Percentiles rank a stretch among this genome's conserved stretches.
phyloP scores from a whole-genome alignment of 2,113 vertebrate species.

The Oncorhynchus nerka region DNA sequence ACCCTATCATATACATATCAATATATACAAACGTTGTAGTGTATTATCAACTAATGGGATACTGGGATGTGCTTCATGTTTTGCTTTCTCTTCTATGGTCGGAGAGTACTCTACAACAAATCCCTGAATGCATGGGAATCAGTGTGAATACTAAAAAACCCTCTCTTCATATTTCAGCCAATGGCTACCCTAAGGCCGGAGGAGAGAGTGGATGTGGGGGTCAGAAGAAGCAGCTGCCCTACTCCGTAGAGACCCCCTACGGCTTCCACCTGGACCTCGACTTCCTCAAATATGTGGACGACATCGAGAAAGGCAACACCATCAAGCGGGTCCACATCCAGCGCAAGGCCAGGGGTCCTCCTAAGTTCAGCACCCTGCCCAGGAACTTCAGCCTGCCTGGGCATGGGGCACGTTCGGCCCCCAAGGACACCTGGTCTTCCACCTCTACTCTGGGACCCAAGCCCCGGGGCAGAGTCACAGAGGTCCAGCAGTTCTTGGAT shows the following conservation, averaged over 20 bases:
- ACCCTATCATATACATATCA: too few species aligned
- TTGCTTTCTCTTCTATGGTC: too few species aligned
- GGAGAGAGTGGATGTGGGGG: slow-evolving; percentile 66
- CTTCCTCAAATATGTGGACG: slow-evolving; percentile 97
- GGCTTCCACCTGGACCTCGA: slow-evolving; percentile 96
- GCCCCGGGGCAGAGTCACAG: slow-evolving; percentile 76
- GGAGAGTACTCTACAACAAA: slow-evolving; percentile 16
- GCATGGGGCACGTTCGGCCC: slow-evolving; percentile 67
- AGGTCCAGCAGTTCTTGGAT: slow-evolving; percentile 74
- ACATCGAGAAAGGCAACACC: slow-evolving; percentile 98
- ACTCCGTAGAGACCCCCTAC: slow-evolving; percentile 96
- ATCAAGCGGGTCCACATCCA: slow-evolving; percentile 93
- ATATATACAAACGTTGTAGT: too few species aligned
- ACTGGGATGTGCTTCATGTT: too few species aligned
- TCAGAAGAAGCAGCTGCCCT: slow-evolving; percentile 85
- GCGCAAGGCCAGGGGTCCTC: slow-evolving; percentile 84
- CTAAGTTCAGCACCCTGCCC: slow-evolving; percentile 94
- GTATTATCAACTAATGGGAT: too few species aligned
- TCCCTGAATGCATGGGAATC: slow-evolving; percentile 19
- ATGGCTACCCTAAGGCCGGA: slow-evolving; percentile 71
- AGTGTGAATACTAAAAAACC: slow-evolving; percentile 25
- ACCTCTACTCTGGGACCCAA: slow-evolving; percentile 75
- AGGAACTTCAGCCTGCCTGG: slow-evolving; percentile 94
- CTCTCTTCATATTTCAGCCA: slow-evolving; percentile 72
- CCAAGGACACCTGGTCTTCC: slow-evolving; percentile 79